phyloP scores from a whole-genome alignment of 2,888 invertebrate species.

The Atherix ibis region DNA sequence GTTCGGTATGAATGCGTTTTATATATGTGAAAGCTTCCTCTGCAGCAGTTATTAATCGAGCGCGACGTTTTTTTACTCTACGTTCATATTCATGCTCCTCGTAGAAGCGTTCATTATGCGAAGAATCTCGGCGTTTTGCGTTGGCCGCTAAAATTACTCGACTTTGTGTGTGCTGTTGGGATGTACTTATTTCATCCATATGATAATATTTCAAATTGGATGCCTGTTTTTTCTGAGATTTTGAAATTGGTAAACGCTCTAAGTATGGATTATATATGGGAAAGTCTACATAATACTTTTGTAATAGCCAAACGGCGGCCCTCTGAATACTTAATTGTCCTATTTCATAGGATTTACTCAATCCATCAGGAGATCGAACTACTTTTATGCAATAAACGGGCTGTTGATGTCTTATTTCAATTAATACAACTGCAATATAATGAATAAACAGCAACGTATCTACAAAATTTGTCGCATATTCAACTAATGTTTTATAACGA shows the following conservation, averaged over 20 bases:
- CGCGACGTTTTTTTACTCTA: constrained; percentile 76
- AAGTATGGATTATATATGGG: constrained; percentile 93
- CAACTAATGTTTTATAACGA: constrained; percentile 77
- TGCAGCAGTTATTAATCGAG: constrained; percentile 79
- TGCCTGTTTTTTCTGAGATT: constrained; percentile 58
- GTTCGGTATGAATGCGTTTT: constrained; percentile 57
- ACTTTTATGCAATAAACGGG: constrained; percentile 80
- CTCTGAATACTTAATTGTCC: constrained; percentile 87
- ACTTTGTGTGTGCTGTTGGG: constrained; percentile 54
- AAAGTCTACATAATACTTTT: constrained; percentile 92
- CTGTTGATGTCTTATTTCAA: constrained; percentile 85
- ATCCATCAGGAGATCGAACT: constrained; percentile 91
- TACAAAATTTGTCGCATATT: constrained; percentile 81
- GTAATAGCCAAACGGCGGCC: constrained; percentile 86
- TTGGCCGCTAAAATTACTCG: constrained; percentile 55
- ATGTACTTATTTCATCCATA: constrained; percentile 67
- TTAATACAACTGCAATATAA: constrained; percentile 80
- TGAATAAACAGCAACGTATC: constrained; percentile 91
- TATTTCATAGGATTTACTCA: constrained; percentile 72
- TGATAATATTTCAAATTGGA: constrained; percentile 94
- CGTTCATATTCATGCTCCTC: constrained; percentile 95
- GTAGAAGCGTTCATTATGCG: constrained; percentile 94
- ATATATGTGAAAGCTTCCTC: constrained; percentile 98
- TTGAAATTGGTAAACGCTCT: constrained; percentile 76
- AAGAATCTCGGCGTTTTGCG: constrained; percentile 70